phyloP scores from a whole-genome alignment of 1,140 invertebrate genomes.

The Manduca sexta region DNA sequence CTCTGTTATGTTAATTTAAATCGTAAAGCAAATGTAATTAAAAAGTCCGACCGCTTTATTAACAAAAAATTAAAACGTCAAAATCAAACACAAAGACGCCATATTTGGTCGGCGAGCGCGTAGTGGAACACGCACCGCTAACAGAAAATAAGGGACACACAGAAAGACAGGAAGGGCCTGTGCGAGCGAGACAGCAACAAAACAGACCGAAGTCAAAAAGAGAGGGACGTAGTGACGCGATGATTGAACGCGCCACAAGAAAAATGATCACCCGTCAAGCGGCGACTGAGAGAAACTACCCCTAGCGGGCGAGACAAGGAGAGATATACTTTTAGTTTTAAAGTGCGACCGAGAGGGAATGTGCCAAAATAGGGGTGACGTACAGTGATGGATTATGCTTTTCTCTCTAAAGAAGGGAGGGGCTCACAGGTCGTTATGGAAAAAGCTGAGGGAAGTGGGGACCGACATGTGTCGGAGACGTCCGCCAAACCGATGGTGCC shows the following conservation, averaged over 20 bases:
- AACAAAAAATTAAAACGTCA: conserved; percentile 71
- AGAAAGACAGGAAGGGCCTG: conserved; percentile 71
- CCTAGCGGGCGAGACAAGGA: conserved; percentile 62
- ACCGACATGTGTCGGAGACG: conserved; percentile 66
- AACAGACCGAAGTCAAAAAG: conserved; percentile 46
- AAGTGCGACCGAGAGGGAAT: conserved; percentile 41
- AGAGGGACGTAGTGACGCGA: conserved; percentile 71
- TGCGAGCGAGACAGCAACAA: conserved; percentile 49
- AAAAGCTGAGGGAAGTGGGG: conserved; percentile 72
- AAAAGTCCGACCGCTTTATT: conserved; percentile 47
- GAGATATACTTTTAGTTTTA: conserved; percentile 24
- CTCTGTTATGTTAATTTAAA: conserved; percentile 14
- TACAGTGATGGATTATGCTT: conserved; percentile 75
- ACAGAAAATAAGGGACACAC: conserved; percentile 72
- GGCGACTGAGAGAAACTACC: conserved; percentile 75
- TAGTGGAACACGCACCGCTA: conserved; percentile 71
- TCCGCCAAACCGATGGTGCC: conserved; percentile 50
- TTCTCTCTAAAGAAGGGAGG: conserved; percentile 74
- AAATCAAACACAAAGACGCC: conserved; percentile 71
- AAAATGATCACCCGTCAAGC: conserved; percentile 75
- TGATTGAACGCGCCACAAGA: conserved; percentile 75
- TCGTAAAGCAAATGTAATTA: conserved; percentile 36
- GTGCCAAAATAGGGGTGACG: conserved; percentile 74
- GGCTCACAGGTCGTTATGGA: conserved; percentile 75
- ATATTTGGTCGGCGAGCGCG: conserved; percentile 68